A percentile compares a stretch with the other conserved stretches of the same genome.
Evolutionary conservation across 2,888 invertebrate species (phyloP).

Genomic region (Psococerastis gibbosa): DNA sequence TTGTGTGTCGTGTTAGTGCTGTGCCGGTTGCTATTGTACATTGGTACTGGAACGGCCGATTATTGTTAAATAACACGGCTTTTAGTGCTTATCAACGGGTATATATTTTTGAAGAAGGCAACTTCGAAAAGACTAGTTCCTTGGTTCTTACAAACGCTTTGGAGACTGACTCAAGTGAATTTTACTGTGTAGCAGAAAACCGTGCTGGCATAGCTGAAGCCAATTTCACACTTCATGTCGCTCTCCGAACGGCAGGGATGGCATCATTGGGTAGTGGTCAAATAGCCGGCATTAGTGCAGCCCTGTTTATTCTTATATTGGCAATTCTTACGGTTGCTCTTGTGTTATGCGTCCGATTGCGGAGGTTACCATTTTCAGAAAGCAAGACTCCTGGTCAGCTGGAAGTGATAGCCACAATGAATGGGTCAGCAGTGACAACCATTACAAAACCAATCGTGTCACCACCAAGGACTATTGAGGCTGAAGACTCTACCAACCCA

Average conservation of each 20-base stretch:
- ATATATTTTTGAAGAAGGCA: slow-evolving; percentile 55
- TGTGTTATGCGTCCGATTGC: slow-evolving; percentile 51
- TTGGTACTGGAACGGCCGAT: slow-evolving; percentile 74
- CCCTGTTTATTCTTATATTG: slow-evolving; percentile 55
- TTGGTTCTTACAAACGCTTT: slow-evolving; percentile 65
- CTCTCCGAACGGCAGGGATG: slow-evolving; percentile 57
- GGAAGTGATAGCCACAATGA: slow-evolving; percentile 44
- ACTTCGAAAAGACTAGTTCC: slow-evolving; percentile 53
- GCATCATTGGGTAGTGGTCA: slow-evolving; percentile 66
- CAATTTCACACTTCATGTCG: slow-evolving; percentile 72
- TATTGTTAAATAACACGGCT: slow-evolving; percentile 54
- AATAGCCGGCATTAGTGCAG: slow-evolving; percentile 68
- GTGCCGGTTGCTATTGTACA: slow-evolving; percentile 61
- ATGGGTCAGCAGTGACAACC: slow-evolving; percentile 28
- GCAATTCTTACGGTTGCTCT: slow-evolving; percentile 52
- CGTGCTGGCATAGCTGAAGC: slow-evolving; percentile 73
- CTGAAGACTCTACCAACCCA: slow-evolving; percentile 34
- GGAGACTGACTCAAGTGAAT: slow-evolving; percentile 63
- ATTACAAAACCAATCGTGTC: slow-evolving; percentile 28
- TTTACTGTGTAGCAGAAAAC: slow-evolving; percentile 80
- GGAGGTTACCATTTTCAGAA: slow-evolving; percentile 36
- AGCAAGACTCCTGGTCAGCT: slow-evolving; percentile 57
- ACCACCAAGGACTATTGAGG: slow-evolving; percentile 35
- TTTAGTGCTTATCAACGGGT: slow-evolving; percentile 62
- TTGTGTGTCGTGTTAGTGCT: slow-evolving; percentile 62